These are phyloP conservation scores for Parauchenoglanis punctatus DNA, from an alignment of 2,797 vertebrate species.

Conservation along the genomic window DNA sequence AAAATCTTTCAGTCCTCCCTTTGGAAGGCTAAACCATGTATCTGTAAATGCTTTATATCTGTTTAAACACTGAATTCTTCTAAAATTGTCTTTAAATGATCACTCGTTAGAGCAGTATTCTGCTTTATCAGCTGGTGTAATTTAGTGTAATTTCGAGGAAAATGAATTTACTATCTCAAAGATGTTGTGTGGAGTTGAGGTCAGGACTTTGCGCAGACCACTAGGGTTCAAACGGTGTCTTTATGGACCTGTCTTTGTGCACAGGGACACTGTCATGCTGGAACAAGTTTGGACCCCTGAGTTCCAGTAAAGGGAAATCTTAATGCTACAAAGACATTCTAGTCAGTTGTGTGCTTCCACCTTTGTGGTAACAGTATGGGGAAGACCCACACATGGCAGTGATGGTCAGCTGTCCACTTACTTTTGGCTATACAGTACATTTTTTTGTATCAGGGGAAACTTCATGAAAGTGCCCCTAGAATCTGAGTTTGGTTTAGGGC, in stretches of 20 bases:
- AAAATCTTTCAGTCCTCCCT: background rate
- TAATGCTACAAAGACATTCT: background rate
- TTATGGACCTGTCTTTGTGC: background rate
- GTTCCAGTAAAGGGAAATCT: background rate
- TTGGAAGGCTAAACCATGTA: background rate
- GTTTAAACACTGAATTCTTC: background rate
- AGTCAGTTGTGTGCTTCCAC: background rate
- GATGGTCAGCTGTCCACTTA: background rate
- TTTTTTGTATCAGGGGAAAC: background rate
- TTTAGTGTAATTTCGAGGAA: slow-evolving; percentile 4
- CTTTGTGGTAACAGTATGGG: background rate
- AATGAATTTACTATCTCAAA: background rate
- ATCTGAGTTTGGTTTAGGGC: background rate
- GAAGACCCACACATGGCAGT: background rate
- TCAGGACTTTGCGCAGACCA: background rate
- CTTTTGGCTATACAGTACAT: background rate
- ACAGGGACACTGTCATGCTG: background rate
- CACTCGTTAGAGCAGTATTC: background rate
- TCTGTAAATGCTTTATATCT: background rate
- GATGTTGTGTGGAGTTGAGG: background rate
- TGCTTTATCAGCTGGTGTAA: background rate
- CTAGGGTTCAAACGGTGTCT: background rate
- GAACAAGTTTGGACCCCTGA: background rate
- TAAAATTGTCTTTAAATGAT: background rate
- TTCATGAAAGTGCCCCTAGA: background rate